Base-by-base conservation (phyloP, 2,888 invertebrate species). In the Thereva nobilitata region DNA sequence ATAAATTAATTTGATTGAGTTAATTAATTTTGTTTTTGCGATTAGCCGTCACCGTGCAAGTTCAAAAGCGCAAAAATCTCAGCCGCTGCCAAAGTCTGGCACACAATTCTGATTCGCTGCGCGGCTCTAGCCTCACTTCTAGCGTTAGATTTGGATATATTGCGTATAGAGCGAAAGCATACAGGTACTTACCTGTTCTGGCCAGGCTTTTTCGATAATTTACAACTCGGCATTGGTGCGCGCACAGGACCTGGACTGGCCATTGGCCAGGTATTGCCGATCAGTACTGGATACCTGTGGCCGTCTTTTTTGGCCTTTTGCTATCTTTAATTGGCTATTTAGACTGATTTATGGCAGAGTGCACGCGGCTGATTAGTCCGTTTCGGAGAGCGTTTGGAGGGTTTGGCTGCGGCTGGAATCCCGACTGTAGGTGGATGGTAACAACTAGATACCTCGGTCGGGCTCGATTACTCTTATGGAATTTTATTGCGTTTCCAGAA, bases 1-100 rank as follows among this genome's bases (percentile, higher is more conserved):
- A 66, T 68, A 68, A 68, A 68, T 68, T 68, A 68, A 66, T 63
- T 68, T 66, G 68, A 68, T 68, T 68, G 68, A 52, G 59, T 56
- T 68, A 68, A 66, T 68, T 68, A 68, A 68, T 66, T 68, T 66
- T 52, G 57, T 53, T 56, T 66, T 59, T 47, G 55, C 44, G 61
- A 61, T 61, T 50, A 45, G 50, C 49, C 50, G 61, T 61, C 49
- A 42, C 61, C 23, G 23, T 23, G 23, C 23, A 23, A 23, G 23
- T 23, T 23, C 23, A 23, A 23, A 23, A 23, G 23, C 23, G 23
- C 23, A 23, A 23, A 23, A 23, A 23, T 23, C 23, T 2, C 23
- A 23, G 23, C 1, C 23, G 23, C 23, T 23, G 23, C 23, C 8
- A 38, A 34, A 50, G 50, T 50, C 35, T 35, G 8, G 38, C 38